Evolutionary conservation across 2,113 vertebrate genomes (phyloP), one percentile per base, ranked within the genome.

Genomic region (Turnix velox): DNA sequence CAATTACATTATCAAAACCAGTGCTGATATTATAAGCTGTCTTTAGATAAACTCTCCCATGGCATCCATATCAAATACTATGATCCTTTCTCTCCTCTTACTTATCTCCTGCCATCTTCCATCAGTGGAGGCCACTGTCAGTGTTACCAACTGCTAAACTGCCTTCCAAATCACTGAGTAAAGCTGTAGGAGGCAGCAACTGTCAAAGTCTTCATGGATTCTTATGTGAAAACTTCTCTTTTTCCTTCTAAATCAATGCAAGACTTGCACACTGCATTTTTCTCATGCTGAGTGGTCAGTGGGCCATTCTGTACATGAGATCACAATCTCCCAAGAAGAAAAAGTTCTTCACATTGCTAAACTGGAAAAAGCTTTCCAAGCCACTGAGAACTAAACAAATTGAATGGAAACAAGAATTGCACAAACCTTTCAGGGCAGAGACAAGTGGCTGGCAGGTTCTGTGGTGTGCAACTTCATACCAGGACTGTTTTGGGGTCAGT

Each of bases 251-350:
- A 81, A 30, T 14, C 62, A 86, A 17, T 10, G 28, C 33, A 79
- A 88, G 67, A 59, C 19, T 33, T 30, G 18, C 27, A 58, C 27
- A 2, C 2, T 4, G 7, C 12, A 35, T 45, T 88, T 77, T 62
- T 63, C 20, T 37, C 49, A 6, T 20, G 27, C 33, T 80, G 25
- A 59, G 39, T 18, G 19, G 12, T 46, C 0, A 0, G 49, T 33
- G 42, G 23, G 16, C 14, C 46, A n/a, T 30, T 71, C 27, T 61
- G 39, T 75, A 57, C n/a, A n/a, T 4, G n/a, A 92, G 43, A 40
- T 14, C 37, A 28, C 14, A 18, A 27, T 55, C 30, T 74, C 2
- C 0, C 14, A 22, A 48, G 9, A 72, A n/a, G 6, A 2, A 4
- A 49, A 4, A 49, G 35, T 37, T 66, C 54, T 68, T 79, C 22